These are phyloP conservation scores for Calcarius lapponicus DNA, from an alignment of 2,797 vertebrate species.

Conservation along the genomic window DNA sequence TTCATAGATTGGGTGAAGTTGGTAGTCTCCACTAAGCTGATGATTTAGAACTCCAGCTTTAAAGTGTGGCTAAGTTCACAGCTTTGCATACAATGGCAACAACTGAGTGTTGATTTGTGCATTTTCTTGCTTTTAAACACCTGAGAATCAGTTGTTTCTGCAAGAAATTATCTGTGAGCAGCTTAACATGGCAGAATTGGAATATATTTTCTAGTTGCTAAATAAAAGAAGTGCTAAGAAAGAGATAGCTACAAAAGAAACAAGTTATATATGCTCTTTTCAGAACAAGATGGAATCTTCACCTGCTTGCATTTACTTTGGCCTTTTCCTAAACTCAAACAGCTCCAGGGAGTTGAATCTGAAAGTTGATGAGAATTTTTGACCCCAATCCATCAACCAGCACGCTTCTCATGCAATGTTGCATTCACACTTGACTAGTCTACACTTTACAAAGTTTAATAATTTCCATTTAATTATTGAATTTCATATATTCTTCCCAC, in stretches of 20 bases:
- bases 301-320: not conserved
- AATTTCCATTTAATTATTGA: not conserved
- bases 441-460: not conserved
- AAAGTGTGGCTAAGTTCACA: not conserved
- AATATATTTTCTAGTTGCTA: not conserved
- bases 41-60: not conserved
- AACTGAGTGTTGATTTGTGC: not conserved
- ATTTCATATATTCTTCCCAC: not conserved
- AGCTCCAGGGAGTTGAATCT: not conserved
- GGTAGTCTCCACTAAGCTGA: not conserved
- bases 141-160: not conserved
- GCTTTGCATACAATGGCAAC: not conserved
- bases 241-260: not conserved
- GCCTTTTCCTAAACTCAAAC: not conserved
- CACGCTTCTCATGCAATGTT: not conserved
- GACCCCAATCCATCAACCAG: not conserved
- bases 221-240: not conserved
- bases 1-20: not conserved
- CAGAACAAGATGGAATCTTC: not conserved
- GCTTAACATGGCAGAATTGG: not conserved
- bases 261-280: not conserved
- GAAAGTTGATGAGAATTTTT: conserved; percentile 8
- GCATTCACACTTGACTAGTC: not conserved
- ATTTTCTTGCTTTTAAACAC: not conserved
- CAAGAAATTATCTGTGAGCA: not conserved